Percentiles rank a stretch among this genome's conserved stretches.
Evolutionary conservation across 2,888 invertebrate species (phyloP).

Genomic region (Steinernema hermaphroditum): DNA sequence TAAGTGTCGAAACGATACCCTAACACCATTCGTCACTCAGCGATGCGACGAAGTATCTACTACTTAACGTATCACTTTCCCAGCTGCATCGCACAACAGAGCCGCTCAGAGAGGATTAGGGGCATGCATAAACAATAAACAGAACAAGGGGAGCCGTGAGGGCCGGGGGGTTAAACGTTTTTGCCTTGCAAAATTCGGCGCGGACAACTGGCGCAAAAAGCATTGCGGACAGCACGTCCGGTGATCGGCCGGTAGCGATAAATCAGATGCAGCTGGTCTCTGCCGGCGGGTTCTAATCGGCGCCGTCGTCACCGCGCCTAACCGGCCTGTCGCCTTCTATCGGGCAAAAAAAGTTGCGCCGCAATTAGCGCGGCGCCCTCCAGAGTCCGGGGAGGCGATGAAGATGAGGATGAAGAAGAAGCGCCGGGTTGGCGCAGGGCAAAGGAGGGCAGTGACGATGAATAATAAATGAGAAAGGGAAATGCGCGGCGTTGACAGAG

Average conservation of each 20-base stretch:
- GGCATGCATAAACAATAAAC: slow-evolving; percentile 18
- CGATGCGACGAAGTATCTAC: too few relatives aligned
- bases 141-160: not conserved
- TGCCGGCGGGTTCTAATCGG: not conserved
- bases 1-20: too few relatives aligned
- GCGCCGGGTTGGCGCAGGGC: not conserved
- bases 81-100: not conserved
- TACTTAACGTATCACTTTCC: not conserved
- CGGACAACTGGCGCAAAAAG: slow-evolving; percentile 12
- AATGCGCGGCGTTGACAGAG: slow-evolving; percentile 24
- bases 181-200: not conserved
- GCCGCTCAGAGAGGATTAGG: not conserved
- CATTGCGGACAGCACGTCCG: too few relatives aligned
- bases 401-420: not conserved
- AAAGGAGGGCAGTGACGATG: not conserved
- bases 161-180: not conserved
- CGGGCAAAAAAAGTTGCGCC: too few relatives aligned
- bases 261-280: slow-evolving; percentile 20
- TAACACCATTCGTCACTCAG: too few relatives aligned
- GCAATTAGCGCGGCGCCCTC: slow-evolving; percentile 12
- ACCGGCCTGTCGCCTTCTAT: not conserved
- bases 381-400: too few relatives aligned
- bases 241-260: not conserved
- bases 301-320: not conserved
- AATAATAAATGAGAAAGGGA: slow-evolving; percentile 18